Conservation (phyloP, 2,888 invertebrate species). For the Podotricha telesiphe region DNA sequence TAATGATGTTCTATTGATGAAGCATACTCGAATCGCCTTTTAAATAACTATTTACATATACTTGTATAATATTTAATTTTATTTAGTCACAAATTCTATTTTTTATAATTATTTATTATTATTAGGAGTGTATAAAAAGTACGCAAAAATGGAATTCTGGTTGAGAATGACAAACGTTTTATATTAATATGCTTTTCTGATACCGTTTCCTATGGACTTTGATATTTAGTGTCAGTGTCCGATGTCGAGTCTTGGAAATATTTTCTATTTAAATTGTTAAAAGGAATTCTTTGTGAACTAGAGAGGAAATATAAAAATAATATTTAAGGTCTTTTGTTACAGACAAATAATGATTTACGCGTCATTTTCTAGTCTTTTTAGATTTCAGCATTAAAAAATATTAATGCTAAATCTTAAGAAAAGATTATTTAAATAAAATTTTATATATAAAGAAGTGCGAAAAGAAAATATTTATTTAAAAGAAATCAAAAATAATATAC, state of each 20-base stretch:
- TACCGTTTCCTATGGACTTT: constrained; percentile 22
- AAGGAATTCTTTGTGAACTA: background rate
- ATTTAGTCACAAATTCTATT: too few species aligned
- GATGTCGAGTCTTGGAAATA: background rate
- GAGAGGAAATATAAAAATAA: background rate
- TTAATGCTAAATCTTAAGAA: too few species aligned
- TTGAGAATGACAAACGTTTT: constrained; percentile 31
- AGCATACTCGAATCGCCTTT: too few species aligned
- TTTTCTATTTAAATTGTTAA: background rate
- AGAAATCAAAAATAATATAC: too few species aligned
- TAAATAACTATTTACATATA: too few species aligned
- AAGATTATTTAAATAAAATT: too few species aligned
- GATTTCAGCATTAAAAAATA: background rate
- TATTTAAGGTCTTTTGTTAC: background rate
- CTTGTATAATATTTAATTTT: too few species aligned
- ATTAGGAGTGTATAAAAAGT: too few species aligned
- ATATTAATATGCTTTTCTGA: constrained; percentile 28
- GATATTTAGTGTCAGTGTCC: constrained; percentile 8
- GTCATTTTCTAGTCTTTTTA: background rate
- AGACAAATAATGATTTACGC: background rate
- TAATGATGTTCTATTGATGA: too few species aligned
- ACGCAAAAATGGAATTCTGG: constrained; percentile 11
- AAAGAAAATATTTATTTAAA: too few species aligned
- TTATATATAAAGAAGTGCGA: too few species aligned
- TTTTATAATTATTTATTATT: too few species aligned